Percentiles rank a stretch among this genome's conserved stretches.
Conservation (phyloP, 2,113 vertebrate species). For the Strix aluco region DNA sequence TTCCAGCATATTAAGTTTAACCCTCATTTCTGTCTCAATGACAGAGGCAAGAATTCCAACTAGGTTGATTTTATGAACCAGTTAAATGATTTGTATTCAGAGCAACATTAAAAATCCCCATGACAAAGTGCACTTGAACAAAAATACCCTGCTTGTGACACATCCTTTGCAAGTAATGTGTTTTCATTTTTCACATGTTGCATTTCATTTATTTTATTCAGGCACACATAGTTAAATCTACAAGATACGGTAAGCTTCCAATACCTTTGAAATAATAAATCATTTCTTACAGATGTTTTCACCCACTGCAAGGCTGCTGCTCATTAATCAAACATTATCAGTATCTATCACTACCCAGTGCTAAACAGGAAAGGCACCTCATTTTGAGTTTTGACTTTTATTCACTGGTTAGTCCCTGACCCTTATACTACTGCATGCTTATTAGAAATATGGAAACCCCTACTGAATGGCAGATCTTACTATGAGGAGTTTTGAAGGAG, state of each 20-base stretch:
- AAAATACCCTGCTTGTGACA: constrained; percentile 80
- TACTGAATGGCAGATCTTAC: neutral
- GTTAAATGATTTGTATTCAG: constrained; percentile 83
- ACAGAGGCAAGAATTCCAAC: constrained; percentile 81
- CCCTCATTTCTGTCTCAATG: constrained; percentile 80
- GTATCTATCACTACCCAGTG: constrained; percentile 75
- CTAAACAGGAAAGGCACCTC: constrained; percentile 72
- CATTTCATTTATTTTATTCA: constrained; percentile 87
- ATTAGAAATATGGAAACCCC: constrained; percentile 54
- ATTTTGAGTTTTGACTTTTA: constrained; percentile 78
- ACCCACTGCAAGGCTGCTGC: constrained; percentile 72
- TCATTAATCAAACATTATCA: constrained; percentile 91
- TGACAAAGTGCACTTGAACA: constrained; percentile 84
- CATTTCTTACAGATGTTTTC: constrained; percentile 82
- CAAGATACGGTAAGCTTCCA: constrained; percentile 77
- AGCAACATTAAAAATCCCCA: constrained; percentile 76
- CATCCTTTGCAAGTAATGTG: constrained; percentile 80
- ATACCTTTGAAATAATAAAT: constrained; percentile 87
- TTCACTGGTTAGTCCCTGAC: constrained; percentile 76
- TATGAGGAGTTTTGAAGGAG: neutral
- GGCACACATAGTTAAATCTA: constrained; percentile 78
- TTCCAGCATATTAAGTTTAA: constrained; percentile 82
- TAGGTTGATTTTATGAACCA: constrained; percentile 80
- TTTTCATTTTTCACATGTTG: constrained; percentile 86
- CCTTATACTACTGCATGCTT: constrained; percentile 42